These are phyloP conservation scores for Sphaerodactylus townsendi DNA, from an alignment of 2,113 vertebrate species.

Conservation along the genomic window DNA sequence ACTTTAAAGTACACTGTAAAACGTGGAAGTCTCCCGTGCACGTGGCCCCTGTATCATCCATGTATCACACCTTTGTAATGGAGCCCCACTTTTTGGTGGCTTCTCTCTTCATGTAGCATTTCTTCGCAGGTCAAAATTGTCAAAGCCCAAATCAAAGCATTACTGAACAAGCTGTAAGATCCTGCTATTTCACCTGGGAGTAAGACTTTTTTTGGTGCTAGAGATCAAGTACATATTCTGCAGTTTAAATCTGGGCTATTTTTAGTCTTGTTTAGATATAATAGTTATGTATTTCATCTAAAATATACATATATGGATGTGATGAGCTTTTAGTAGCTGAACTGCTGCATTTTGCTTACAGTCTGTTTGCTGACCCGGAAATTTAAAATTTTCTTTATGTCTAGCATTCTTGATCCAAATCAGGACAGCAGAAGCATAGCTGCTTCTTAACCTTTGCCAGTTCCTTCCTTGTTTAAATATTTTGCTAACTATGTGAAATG, in stretches of 20 bases:
- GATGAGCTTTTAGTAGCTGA: no score
- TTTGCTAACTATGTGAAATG: no score
- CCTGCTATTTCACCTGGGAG: not conserved
- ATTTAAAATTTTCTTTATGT: no score
- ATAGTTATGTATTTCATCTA: not conserved
- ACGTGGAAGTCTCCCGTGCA: not conserved
- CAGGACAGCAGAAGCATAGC: no score
- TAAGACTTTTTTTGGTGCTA: not conserved
- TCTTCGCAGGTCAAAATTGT: not conserved
- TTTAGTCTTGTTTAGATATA: not conserved
- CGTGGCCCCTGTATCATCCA: not conserved
- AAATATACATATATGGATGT: not conserved
- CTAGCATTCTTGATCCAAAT: no score
- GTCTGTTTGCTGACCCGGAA: no score
- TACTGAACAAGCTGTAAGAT: not conserved
- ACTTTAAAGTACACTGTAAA: not conserved
- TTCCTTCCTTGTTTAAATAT: no score
- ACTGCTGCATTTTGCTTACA: no score
- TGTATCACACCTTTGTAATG: no score
- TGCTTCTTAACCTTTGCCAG: no score
- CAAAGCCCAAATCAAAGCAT: not conserved
- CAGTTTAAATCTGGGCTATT: not conserved
- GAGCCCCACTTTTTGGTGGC: not conserved
- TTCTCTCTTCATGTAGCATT: not conserved
- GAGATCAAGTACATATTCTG: not conserved